These are phyloP conservation scores for Perca flavescens DNA, from an alignment of 2,113 vertebrate species.

Conservation along the genomic window DNA sequence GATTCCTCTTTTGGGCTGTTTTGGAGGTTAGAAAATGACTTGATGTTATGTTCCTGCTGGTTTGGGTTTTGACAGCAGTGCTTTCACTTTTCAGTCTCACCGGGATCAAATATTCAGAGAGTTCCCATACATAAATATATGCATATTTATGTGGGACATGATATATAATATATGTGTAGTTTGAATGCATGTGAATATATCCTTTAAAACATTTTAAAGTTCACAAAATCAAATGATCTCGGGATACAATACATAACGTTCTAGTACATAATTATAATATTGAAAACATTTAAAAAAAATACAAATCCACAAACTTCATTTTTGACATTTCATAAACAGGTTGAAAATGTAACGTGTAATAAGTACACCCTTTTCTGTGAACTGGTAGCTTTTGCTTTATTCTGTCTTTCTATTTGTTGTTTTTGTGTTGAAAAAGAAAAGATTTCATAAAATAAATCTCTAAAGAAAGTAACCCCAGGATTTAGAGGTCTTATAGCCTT, in stretches of 20 bases:
- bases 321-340: background rate
- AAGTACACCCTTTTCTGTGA: too few species aligned
- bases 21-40: background rate
- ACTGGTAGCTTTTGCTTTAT: too few species aligned
- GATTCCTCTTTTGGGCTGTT: background rate
- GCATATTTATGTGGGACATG: constrained; percentile 14
- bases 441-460: background rate
- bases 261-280: background rate
- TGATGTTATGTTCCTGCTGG: too few species aligned
- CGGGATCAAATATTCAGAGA: background rate
- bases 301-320: background rate
- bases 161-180: too few species aligned
- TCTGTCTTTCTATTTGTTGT: too few species aligned
- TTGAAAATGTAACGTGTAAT: too few species aligned
- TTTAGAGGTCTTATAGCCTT: background rate
- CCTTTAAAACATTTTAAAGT: too few species aligned
- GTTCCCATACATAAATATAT: background rate
- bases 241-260: background rate
- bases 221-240: background rate
- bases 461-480: background rate
- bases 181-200: too few species aligned
- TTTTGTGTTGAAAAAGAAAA: too few species aligned
- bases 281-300: background rate
- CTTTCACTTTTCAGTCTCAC: constrained; percentile 15
- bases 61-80: background rate